These are phyloP conservation scores for Hippocampus comes DNA, from an alignment of 2,113 vertebrate species.

Conservation along the genomic window DNA sequence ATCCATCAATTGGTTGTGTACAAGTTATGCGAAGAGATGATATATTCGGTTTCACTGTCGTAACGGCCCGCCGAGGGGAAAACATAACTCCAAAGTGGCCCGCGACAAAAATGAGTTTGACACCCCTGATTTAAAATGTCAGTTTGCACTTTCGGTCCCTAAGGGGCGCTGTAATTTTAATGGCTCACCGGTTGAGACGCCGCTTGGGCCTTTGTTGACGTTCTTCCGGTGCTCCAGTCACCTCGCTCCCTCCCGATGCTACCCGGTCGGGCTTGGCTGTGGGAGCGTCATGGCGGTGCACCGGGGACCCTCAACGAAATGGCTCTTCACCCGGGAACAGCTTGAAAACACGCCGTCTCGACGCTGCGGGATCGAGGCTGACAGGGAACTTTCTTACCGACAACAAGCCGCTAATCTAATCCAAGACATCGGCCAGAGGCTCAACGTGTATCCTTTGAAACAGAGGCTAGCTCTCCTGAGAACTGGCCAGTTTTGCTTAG, in stretches of 20 bases:
- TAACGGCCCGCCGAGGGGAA: too few relatives aligned
- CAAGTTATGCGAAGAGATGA: too few relatives aligned
- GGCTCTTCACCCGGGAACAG: slow-evolving; percentile 96
- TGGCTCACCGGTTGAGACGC: neutral
- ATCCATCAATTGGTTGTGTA: too few relatives aligned
- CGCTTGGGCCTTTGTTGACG: neutral
- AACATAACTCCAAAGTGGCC: too few relatives aligned
- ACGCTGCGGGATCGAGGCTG: slow-evolving; percentile 89
- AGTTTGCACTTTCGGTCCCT: neutral
- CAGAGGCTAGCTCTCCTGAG: neutral
- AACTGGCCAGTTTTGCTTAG: slow-evolving; percentile 6
- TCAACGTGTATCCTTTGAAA: slow-evolving; percentile 93
- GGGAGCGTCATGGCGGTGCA: slow-evolving; percentile 78
- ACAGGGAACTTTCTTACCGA: slow-evolving; percentile 92
- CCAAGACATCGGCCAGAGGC: slow-evolving; percentile 95
- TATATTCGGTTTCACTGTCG: too few relatives aligned
- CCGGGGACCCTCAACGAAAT: slow-evolving; percentile 83
- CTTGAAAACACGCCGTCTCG: slow-evolving; percentile 90
- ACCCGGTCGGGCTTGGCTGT: slow-evolving; percentile 56
- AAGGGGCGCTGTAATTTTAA: slow-evolving; percentile 16
- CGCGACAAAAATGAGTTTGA: too few relatives aligned
- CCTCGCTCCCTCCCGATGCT: slow-evolving; percentile 50
- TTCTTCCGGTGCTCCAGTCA: slow-evolving; percentile 46
- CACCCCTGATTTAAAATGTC: neutral
- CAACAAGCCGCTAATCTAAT: slow-evolving; percentile 97